phyloP scores from a whole-genome alignment of 2,113 vertebrate genomes.

The Hipposideros armiger region DNA sequence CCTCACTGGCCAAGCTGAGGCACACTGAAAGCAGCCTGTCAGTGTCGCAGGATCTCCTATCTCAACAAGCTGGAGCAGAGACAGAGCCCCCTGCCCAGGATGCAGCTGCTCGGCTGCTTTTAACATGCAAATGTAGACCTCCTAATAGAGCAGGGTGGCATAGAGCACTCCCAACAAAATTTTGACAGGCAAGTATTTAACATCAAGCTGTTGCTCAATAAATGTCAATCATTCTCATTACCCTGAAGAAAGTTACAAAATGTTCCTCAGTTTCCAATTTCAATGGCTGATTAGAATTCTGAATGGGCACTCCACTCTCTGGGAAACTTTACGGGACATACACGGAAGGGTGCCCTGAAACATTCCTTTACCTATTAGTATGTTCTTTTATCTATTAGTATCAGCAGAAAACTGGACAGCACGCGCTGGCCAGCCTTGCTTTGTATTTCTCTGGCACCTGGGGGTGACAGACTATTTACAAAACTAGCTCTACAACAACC shows the following conservation, averaged over 20 bases:
- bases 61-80: slow-evolving; percentile 71
- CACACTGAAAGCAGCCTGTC: slow-evolving; percentile 73
- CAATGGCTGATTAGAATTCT: slow-evolving; percentile 21
- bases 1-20: slow-evolving; percentile 79
- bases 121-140: slow-evolving; percentile 79
- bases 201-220: slow-evolving; percentile 59
- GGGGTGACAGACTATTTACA: not conserved
- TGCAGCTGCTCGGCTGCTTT: slow-evolving; percentile 82
- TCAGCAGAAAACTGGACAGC: not conserved
- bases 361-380: not conserved
- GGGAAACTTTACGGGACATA: not conserved
- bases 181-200: slow-evolving; percentile 5
- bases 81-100: slow-evolving; percentile 70
- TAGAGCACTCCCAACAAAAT: slow-evolving; percentile 26
- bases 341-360: not conserved
- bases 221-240: slow-evolving; percentile 46
- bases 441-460: not conserved
- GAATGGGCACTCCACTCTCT: not conserved
- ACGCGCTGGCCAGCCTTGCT: not conserved
- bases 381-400: not conserved
- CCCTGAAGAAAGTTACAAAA: slow-evolving; percentile 58
- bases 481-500: slow-evolving; percentile 36
- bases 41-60: not conserved
- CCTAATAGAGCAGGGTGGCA: slow-evolving; percentile 20
- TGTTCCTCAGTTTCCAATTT: slow-evolving; percentile 25